Evolutionary conservation across 2,797 vertebrate species (phyloP).

Genomic region (Chaetodon trifasciatus): DNA sequence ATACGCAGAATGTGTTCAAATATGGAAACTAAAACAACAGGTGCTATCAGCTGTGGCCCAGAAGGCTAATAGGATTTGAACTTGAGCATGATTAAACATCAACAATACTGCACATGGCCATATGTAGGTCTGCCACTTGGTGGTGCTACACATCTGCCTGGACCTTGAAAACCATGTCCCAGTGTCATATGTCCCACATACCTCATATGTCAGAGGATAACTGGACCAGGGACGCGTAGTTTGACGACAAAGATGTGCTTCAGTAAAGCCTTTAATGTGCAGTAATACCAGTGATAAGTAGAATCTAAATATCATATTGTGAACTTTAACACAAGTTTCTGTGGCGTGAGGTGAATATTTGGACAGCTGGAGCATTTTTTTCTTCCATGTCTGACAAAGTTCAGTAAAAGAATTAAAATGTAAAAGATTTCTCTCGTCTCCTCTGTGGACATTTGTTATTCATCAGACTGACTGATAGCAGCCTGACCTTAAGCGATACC

Average conservation of each 20-base stretch:
- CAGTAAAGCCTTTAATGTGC: not conserved
- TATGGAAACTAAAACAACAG: constrained; percentile 8
- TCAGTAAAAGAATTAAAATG: not conserved
- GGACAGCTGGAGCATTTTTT: not conserved
- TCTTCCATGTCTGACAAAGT: not conserved
- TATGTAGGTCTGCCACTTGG: constrained; percentile 63
- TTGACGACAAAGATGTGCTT: not conserved
- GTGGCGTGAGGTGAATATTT: not conserved
- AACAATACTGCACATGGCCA: constrained; percentile 4
- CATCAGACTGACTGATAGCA: constrained; percentile 10
- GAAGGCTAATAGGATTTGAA: constrained; percentile 49
- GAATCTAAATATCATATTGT: not conserved
- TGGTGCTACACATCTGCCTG: constrained; percentile 61
- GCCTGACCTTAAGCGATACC: not conserved
- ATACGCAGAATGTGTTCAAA: not conserved
- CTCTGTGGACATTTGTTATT: constrained; percentile 2
- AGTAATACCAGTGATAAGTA: not conserved
- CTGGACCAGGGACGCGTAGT: not conserved
- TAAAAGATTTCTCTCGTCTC: not conserved
- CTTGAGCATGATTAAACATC: constrained; percentile 29
- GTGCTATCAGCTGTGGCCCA: constrained; percentile 14
- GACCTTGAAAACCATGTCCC: not conserved
- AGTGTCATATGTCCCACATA: not conserved
- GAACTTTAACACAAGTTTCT: not conserved
- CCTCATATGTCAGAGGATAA: not conserved